phyloP scores from a whole-genome alignment of 2,113 vertebrate species.

The Chascanopsetta lugubris region DNA sequence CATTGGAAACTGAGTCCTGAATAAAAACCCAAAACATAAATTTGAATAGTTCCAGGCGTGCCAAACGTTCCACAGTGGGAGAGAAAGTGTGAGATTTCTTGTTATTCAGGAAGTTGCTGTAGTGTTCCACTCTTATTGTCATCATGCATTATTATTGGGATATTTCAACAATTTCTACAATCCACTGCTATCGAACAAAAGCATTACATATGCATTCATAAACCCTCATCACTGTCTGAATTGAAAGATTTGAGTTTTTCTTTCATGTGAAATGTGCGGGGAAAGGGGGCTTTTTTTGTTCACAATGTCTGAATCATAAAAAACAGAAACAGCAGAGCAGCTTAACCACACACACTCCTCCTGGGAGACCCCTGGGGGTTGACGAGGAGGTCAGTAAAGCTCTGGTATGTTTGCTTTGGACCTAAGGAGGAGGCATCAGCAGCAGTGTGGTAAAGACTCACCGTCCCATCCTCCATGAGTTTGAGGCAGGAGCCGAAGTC shows the following conservation, averaged over 20 bases:
- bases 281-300: background rate
- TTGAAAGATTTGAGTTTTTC: slow-evolving; percentile 3
- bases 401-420: slow-evolving; percentile 68
- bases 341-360: slow-evolving; percentile 55
- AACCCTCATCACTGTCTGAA: slow-evolving; percentile 5
- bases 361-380: slow-evolving; percentile 60
- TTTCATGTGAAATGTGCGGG: slow-evolving; percentile 37
- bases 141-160: too few species aligned
- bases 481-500: slow-evolving; percentile 99
- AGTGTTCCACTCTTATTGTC: background rate
- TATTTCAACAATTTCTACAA: too few species aligned
- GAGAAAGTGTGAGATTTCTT: slow-evolving; percentile 25
- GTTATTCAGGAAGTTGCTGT: slow-evolving; percentile 12
- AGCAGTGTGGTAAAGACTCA: slow-evolving; percentile 73
- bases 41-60: background rate
- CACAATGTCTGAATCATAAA: slow-evolving; percentile 45
- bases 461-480: slow-evolving; percentile 98
- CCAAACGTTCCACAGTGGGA: background rate
- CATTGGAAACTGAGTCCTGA: background rate
- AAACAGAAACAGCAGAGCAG: slow-evolving; percentile 40
- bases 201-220: too few species aligned
- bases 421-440: slow-evolving; percentile 28
- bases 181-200: too few species aligned
- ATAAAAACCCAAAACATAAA: background rate
- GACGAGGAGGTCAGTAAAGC: slow-evolving; percentile 62